A percentile compares a stretch with the other conserved stretches of the same genome.
phyloP scores from a whole-genome alignment of 2,113 vertebrate species.

The Protobothrops flavoviridis region DNA sequence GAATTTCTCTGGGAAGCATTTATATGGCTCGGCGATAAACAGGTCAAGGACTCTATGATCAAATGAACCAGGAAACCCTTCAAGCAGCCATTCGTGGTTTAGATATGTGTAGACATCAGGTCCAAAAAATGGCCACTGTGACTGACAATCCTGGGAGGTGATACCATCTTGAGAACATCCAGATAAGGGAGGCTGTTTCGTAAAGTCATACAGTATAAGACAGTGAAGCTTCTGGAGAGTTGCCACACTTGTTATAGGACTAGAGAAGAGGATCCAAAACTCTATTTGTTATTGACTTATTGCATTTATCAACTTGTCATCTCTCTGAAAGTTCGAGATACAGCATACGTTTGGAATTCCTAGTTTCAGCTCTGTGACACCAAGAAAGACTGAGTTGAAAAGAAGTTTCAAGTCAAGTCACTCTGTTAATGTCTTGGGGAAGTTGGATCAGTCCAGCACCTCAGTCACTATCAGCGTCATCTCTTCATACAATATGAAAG shows the following conservation, averaged over 20 bases:
- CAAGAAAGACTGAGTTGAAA: not conserved
- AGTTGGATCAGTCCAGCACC: not conserved
- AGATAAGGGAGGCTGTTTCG: not conserved
- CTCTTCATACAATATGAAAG: not conserved
- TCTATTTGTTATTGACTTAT: not conserved
- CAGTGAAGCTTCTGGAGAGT: not conserved
- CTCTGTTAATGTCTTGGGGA: not conserved
- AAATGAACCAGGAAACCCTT: not conserved
- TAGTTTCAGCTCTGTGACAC: not conserved
- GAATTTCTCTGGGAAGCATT: not conserved
- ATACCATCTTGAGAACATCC: not conserved
- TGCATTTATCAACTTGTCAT: not conserved
- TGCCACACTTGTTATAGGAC: not conserved
- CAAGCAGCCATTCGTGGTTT: not conserved
- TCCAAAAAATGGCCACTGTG: not conserved
- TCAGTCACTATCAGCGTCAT: not conserved
- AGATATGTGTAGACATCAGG: not conserved
- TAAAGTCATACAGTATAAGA: not conserved
- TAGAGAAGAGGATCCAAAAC: not conserved
- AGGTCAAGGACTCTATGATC: not conserved
- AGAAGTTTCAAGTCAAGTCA: not conserved
- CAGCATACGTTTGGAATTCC: too few relatives aligned
- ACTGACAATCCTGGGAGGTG: not conserved
- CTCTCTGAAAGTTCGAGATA: not conserved
- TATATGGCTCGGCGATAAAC: not conserved